Percentiles rank a stretch among this genome's conserved stretches.
phyloP scores from a whole-genome alignment of 2,888 invertebrate genomes.

The Apamea crenata region DNA sequence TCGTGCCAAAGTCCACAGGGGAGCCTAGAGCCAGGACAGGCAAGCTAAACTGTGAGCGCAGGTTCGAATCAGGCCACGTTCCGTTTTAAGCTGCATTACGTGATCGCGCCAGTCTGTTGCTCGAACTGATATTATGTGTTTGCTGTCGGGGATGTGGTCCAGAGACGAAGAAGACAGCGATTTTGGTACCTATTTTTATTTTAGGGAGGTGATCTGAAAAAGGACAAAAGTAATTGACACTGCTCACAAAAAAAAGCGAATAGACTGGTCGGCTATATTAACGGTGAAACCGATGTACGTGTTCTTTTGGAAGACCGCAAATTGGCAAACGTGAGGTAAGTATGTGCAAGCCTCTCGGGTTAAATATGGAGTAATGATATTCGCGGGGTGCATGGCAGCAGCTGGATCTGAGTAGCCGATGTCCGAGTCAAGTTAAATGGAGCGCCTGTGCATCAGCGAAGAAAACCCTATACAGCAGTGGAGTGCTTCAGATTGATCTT shows the following conservation, averaged over 20 bases:
- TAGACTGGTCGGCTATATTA: too few species aligned
- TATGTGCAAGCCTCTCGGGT: not conserved
- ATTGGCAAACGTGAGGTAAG: not conserved
- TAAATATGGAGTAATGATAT: not conserved
- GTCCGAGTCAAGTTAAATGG: not conserved
- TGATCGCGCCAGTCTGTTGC: slow-evolving; percentile 69
- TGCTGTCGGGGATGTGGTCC: slow-evolving; percentile 54
- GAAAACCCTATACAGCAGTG: not conserved
- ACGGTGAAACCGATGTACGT: not conserved
- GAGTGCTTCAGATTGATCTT: not conserved
- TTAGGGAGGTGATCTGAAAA: not conserved
- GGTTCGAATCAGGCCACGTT: slow-evolving; percentile 70
- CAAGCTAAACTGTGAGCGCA: slow-evolving; percentile 49
- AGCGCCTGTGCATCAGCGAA: not conserved
- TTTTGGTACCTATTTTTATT: not conserved
- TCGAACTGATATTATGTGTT: slow-evolving; percentile 71
- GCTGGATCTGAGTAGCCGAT: not conserved
- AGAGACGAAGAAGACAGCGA: slow-evolving; percentile 7
- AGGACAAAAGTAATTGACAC: not conserved
- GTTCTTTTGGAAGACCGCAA: not conserved
- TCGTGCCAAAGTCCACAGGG: slow-evolving; percentile 29
- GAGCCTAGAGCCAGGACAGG: slow-evolving; percentile 21
- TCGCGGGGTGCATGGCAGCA: not conserved
- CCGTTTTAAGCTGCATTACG: slow-evolving; percentile 74
- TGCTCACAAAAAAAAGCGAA: too few species aligned